Conservation (phyloP, 2,797 vertebrate genomes). For the Anguilla anguilla region DNA sequence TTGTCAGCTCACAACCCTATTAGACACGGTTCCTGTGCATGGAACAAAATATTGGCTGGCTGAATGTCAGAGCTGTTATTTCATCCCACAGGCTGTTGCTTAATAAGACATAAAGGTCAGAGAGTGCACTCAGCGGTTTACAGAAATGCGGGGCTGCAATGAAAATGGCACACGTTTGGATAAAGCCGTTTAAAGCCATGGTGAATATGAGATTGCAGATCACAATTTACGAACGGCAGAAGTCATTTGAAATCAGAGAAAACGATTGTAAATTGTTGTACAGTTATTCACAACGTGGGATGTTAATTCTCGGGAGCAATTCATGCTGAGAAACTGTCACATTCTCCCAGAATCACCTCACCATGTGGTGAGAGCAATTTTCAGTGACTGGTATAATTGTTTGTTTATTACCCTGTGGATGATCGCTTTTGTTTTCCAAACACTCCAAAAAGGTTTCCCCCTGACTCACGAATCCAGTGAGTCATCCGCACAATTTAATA, state of each 20-base stretch:
- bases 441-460: background rate
- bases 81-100: conserved; percentile 10
- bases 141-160: background rate
- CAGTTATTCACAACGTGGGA: background rate
- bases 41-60: conserved; percentile 3
- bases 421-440: background rate
- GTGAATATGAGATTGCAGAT: background rate
- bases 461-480: background rate
- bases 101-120: conserved; percentile 19
- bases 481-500: background rate
- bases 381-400: background rate
- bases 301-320: background rate
- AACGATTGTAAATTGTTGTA: background rate
- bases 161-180: conserved; percentile 10
- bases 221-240: background rate
- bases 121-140: background rate
- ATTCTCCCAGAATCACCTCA: background rate
- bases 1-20: background rate
- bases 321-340: background rate
- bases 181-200: background rate
- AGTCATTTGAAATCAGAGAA: background rate
- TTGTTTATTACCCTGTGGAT: background rate
- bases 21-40: conserved; percentile 3
- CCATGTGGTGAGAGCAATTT: background rate
- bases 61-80: conserved; percentile 13